Base-by-base conservation (phyloP, 2,888 invertebrate species). In the Stictocephala bisonia region DNA sequence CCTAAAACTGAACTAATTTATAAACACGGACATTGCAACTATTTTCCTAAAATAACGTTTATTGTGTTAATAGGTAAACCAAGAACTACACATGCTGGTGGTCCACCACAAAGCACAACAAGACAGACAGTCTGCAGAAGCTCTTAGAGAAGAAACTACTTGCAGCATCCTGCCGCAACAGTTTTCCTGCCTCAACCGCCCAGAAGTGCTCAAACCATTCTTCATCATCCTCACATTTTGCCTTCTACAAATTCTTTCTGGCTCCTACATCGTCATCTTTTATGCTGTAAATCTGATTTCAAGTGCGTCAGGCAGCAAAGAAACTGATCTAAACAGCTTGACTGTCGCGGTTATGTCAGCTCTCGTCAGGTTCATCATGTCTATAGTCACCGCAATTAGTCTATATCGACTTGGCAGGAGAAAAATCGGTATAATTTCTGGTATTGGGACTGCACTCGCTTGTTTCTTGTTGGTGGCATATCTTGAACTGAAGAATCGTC, bases 261-360 rank as follows among this genome's bases (percentile, higher is more conserved):
- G 93, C 60, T 92, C 92, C 18, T 93, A 91, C 80, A 86, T 93
- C 13, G 88, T 93, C 71, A 91, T 93, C 71, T 93, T 93, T 84
- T 93, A 93, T 81, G 93, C 92, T 0, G 91, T 92, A 0, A 91
- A 92, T 79, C 90, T 93, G 72, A 86, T 93, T 7, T 84, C 75
- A 82, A 86, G 7, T 76, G 78, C 81, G 68, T 24, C 58, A 1
- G 70, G 70, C 18, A 24, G 56, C 27, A 13, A 11, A 9, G 58
- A 58, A 22, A 26, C 70, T 7, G 70, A 71, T 22, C 75, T 86
- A 18, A 85, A 87, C 76, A 84, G 85, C 51, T 87, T 87, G 74
- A 80, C 86, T 73, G 90, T 90, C 0, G 93, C 93, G 0, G 90
- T 91, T 74, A 86, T 90, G 75, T 91, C 91, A 0, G 93, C 92